These are phyloP conservation scores for Grallaria varia DNA, from an alignment of 2,113 vertebrate genomes.

Conservation along the genomic window DNA sequence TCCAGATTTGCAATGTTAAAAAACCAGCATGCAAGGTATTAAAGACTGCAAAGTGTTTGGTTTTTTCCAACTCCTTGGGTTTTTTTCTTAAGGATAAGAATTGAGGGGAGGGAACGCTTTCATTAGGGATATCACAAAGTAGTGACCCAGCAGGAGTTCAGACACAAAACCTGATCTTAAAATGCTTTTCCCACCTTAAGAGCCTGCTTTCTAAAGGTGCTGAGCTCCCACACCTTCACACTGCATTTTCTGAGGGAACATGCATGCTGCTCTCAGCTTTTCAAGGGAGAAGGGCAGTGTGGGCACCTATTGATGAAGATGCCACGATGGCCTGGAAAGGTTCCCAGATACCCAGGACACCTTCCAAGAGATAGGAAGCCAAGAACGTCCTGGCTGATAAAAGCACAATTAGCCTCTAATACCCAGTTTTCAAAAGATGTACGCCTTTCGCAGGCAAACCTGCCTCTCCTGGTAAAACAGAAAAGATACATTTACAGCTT, in stretches of 20 bases:
- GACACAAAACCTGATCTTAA: background rate
- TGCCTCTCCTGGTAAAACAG: background rate
- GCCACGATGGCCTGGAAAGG: background rate
- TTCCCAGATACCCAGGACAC: background rate
- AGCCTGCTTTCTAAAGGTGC: background rate
- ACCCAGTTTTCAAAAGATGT: background rate
- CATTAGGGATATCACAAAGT: background rate
- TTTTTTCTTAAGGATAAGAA: background rate
- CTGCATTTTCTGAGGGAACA: background rate
- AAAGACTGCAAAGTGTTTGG: background rate
- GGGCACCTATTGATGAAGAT: background rate
- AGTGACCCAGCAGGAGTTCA: background rate
- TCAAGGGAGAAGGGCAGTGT: background rate
- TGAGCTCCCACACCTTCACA: background rate
- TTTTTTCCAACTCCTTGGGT: accelerated
- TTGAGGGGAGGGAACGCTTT: background rate
- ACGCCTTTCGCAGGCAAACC: background rate
- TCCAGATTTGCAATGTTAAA: background rate
- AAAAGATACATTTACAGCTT: background rate
- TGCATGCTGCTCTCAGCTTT: background rate
- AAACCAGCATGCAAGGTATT: background rate
- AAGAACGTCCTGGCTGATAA: background rate
- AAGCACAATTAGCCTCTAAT: background rate
- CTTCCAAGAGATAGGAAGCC: background rate
- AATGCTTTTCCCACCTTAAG: background rate